phyloP scores from a whole-genome alignment of 1,140 invertebrate species.

The Dolichoris vasculosae region DNA sequence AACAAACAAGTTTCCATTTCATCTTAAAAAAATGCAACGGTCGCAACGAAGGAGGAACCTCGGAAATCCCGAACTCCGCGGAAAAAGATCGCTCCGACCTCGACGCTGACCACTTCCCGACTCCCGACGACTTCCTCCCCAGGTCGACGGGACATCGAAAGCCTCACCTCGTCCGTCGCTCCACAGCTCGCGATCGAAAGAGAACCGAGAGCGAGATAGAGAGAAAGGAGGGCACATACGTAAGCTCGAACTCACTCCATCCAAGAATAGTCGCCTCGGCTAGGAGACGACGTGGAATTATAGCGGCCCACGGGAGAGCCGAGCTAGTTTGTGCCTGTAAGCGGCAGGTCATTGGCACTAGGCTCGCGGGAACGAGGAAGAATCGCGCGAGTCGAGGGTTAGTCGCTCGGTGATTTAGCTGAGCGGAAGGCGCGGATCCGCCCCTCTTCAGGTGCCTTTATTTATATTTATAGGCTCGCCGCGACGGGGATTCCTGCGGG shows the following conservation, averaged over 20 bases:
- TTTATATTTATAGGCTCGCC: conserved; percentile 49
- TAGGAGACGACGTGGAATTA: neutral
- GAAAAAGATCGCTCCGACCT: too few relatives aligned
- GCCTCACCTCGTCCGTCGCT: too few relatives aligned
- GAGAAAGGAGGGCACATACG: neutral
- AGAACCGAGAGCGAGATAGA: neutral
- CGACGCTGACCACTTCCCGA: too few relatives aligned
- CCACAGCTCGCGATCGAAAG: too few relatives aligned
- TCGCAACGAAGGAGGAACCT: too few relatives aligned
- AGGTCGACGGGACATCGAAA: too few relatives aligned
- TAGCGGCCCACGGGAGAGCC: conserved; percentile 48
- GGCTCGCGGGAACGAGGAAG: conserved; percentile 42
- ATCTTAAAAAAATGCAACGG: too few relatives aligned
- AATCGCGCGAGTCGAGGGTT: neutral
- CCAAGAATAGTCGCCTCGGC: neutral
- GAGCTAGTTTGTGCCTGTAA: conserved; percentile 70
- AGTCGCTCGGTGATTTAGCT: conserved; percentile 21
- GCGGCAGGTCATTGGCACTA: conserved; percentile 70
- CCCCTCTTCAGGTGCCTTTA: conserved; percentile 32
- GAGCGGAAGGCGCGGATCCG: neutral
- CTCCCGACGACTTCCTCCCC: too few relatives aligned
- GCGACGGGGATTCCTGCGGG: neutral
- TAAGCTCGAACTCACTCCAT: neutral
- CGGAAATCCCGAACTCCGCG: too few relatives aligned
- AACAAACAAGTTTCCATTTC: too few relatives aligned